A percentile compares a stretch with the other conserved stretches of the same genome.
These are phyloP conservation scores for Eristalis pertinax DNA, from an alignment of 2,888 invertebrate genomes.

Conservation along the genomic window DNA sequence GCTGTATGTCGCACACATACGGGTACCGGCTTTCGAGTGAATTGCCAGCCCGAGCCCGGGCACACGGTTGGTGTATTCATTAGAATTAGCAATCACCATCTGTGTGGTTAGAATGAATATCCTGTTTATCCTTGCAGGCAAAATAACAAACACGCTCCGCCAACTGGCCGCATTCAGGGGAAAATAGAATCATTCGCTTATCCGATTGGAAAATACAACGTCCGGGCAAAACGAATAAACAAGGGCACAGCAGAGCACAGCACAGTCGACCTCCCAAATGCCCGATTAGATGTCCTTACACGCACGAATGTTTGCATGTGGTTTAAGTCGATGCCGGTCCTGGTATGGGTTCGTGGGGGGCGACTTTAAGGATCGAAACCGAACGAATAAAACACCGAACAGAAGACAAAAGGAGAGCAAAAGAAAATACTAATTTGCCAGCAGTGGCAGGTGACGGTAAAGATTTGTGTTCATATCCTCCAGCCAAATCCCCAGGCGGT, in stretches of 20 bases:
- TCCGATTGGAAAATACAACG: slow-evolving; percentile 24
- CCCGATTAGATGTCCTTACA: background rate
- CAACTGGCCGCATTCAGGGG: background rate
- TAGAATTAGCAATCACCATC: background rate
- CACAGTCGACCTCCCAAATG: background rate
- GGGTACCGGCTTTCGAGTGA: no score
- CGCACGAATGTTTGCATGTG: background rate
- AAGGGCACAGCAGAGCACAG: background rate
- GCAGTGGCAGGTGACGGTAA: slow-evolving; percentile 43
- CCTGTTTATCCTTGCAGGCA: background rate
- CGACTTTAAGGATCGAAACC: background rate
- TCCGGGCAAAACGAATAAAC: background rate
- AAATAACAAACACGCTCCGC: background rate
- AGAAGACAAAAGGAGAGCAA: background rate
- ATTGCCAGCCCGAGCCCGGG: no score
- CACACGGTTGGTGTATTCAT: background rate
- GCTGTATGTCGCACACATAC: no score
- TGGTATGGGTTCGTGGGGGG: background rate
- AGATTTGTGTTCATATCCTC: slow-evolving; percentile 37
- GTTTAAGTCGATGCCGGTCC: background rate
- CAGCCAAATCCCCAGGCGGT: slow-evolving; percentile 20
- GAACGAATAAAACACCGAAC: background rate
- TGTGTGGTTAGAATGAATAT: background rate
- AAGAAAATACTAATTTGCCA: slow-evolving; percentile 12
- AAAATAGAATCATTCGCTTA: slow-evolving; percentile 21